These are phyloP conservation scores for Brassicogethes aeneus DNA, from an alignment of 2,888 invertebrate genomes.

Conservation along the genomic window DNA sequence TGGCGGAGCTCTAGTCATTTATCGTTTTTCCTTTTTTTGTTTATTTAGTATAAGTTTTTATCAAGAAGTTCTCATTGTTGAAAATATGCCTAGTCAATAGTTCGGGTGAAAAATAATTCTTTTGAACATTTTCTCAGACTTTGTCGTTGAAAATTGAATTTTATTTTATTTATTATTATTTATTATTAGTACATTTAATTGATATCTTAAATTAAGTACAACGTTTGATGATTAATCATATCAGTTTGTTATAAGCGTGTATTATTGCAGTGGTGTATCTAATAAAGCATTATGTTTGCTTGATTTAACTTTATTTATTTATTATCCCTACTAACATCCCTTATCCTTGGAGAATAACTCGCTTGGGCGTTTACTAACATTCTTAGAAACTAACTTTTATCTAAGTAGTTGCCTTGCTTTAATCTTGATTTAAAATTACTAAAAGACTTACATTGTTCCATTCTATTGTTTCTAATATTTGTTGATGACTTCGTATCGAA, in stretches of 20 bases:
- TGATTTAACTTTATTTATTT: slow-evolving; percentile 17
- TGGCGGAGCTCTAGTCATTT: neutral
- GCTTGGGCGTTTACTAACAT: too few species aligned
- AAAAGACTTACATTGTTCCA: too few species aligned
- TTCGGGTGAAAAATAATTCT: slow-evolving; percentile 43
- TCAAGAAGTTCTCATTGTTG: slow-evolving; percentile 3
- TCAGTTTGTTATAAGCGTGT: slow-evolving; percentile 45
- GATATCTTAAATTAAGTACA: slow-evolving; percentile 37
- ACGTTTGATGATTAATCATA: slow-evolving; percentile 43
- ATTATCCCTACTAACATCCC: neutral
- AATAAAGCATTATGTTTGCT: slow-evolving; percentile 46
- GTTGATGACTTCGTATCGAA: too few species aligned
- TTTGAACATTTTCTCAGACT: slow-evolving; percentile 1
- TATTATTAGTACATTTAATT: slow-evolving; percentile 31
- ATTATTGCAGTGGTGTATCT: slow-evolving; percentile 44
- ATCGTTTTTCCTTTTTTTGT: too few species aligned
- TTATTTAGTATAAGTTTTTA: neutral
- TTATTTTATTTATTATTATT: slow-evolving; percentile 34
- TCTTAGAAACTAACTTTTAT: too few species aligned
- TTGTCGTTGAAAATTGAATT: slow-evolving; percentile 30
- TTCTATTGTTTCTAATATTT: too few species aligned
- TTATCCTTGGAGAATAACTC: too few species aligned
- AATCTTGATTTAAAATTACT: too few species aligned
- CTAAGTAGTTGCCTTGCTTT: too few species aligned
- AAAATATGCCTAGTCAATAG: slow-evolving; percentile 59